Evolutionary conservation across 2,113 vertebrate species (phyloP), one percentile per base, ranked within the genome.

Genomic region (Melanostigma gelatinosum): DNA sequence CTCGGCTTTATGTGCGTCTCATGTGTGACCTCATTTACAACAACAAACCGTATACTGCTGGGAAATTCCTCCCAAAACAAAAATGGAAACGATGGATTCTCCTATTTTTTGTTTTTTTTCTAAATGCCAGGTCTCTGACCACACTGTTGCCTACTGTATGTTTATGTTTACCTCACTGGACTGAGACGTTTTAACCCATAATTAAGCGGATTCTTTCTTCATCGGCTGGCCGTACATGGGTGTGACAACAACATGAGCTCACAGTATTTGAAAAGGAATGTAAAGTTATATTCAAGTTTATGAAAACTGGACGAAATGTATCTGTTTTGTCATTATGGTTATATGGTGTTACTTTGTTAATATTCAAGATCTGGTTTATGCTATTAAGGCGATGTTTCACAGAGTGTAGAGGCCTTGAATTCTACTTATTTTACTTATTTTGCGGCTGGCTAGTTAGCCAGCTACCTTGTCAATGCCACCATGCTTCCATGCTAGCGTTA

Each of bases 141-240:
- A 76, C 71, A 75, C 44, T 29, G 67, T 58, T 57, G 72, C 66
- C 69, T 60, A 36, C 62, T 82, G 62, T 70, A 44, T 83, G 77
- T 60, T 85, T 71, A 76, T 73, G 64, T 85, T 88, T 79, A 77
- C 84, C 63, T 80, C 69, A 81, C 15, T 40, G 36, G 36, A 57
- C 36, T 22, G 77, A 79, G 6, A 27, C 29, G 63, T 72, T 79
- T 75, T 52, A 79, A 82, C 44, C 78, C 73, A 38, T 22, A 52
- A 72, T 64, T 79, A 78, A 57, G 52, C 42, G 27, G 18, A 46
- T 44, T 84, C n/a, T 63, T 52, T 65, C 24, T 44, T 32, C 1
- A 38, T 40, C 2, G n/a, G 57, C 32, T 52, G 77, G 12, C 0
- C 24, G 7, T 40, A 24, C 22, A 16, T 20, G 52, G 52, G 32